Base-by-base conservation (phyloP, 2,888 invertebrate species). In the Trissolcus brochymenae region DNA sequence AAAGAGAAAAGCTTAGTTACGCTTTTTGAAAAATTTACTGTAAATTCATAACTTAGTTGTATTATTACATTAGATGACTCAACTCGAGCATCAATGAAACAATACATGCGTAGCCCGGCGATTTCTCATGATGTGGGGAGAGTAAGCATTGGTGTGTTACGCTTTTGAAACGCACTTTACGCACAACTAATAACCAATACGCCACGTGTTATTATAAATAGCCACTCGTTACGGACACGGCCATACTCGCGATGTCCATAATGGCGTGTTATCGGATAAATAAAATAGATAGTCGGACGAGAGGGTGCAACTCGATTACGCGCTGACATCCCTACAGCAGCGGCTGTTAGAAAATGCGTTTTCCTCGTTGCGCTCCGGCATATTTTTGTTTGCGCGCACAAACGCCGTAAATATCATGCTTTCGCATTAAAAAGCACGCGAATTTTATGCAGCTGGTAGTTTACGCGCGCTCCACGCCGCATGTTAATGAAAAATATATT, bases 221-320 rank as follows among this genome's bases (percentile, higher is more conserved):
- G 88, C 88, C 87, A 87, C 87, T 88, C 87, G 88, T 88, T 88
- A 87, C 84, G 83, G 84, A 84, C 84, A 83, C 85, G 85, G 85
- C 87, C 86, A 86, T 85, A 85, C 83, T 85, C 84, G 85, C 84
- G 84, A 84, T 87, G 86, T 85, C 85, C 87, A 86, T 88, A 88
- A 88, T 86, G 87, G 87, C 88, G 87, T 86, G 87, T 87, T 88
- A 89, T 88, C 88, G 88, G 87, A 88, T 88, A 88, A 89, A 89
- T 89, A 88, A 88, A 88, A 88, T 85, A 84, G 87, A 88, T 87
- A 87, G 86, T 85, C 84, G 82, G 81, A 80, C 80, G 83, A 81
- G 84, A 82, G 85, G 84, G 85, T 85, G 82, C 79, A 85, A 87
- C 87, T 87, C 88, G 87, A 88, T 88, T 88, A 88, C 84, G 84